Base-by-base conservation (phyloP, 2,888 invertebrate genomes). In the Chouioia cunea region DNA sequence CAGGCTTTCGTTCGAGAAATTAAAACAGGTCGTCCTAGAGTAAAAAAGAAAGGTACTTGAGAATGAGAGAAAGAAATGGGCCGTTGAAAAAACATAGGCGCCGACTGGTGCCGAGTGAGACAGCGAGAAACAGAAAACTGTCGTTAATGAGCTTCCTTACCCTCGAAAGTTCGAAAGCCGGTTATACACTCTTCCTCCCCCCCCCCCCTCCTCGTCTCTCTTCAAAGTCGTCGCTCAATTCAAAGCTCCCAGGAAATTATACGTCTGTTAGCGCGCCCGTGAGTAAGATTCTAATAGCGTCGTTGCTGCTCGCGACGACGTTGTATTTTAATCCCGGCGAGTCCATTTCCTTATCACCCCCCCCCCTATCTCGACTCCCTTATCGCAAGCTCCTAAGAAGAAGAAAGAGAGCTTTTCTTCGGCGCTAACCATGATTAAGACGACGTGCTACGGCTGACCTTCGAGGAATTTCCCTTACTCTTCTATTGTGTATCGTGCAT, bases 131-230 rank as follows among this genome's bases (percentile, higher is more conserved):
- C 76, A 79, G 79, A 83, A 84, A 83, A 82, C 82, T 81, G 79
- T 76, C 78, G 82, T 82, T 85, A 85, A 84, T 84, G 83, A 85
- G 84, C 84, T 83, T 84, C 82, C 84, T 84, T 82, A 81, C 81
- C 79, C 82, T 81, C 79, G 77, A 76, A 79, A 78, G 78, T 80
- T 81, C 77, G 76, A 79, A 83, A 82, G 81, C 84, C 78, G 81
- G 81, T 83, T 80, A 36, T 36, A 82, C 82, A 80, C 79, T 80
- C 76, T 36, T 6, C 36, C 77, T 81, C 79, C 79, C 78, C 73
- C 78, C 77, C 76, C 75, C 14, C 36, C 16, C 75, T 27, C 27
- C 27, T 66, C 59, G 44, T 64, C 18, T 50, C 18, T 20, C 16
- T 18, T 50, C 18, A 50, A 50, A 16, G 59, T 74, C 78, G 77